phyloP scores from a whole-genome alignment of 1,140 invertebrate species.

The Neodiprion fabricii region DNA sequence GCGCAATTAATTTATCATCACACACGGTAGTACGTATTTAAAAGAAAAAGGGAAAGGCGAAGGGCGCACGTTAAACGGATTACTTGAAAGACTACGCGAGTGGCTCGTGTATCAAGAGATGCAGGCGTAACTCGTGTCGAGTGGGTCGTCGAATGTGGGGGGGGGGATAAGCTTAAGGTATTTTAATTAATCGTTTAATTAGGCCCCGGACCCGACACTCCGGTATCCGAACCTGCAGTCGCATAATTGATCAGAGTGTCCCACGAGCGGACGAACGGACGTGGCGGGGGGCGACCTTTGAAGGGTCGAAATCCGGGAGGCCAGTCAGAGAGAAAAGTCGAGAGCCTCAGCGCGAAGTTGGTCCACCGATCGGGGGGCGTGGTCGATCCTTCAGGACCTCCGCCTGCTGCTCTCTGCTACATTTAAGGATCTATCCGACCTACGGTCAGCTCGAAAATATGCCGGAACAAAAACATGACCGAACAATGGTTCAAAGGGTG shows the following conservation, averaged over 20 bases:
- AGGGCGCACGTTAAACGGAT: too few species aligned
- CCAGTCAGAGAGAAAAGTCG: background rate
- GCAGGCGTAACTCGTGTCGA: background rate
- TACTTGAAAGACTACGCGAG: too few species aligned
- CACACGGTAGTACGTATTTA: too few species aligned
- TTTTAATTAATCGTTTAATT: slow-evolving; percentile 5
- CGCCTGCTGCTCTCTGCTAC: too few species aligned
- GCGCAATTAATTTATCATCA: too few species aligned
- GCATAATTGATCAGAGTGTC: slow-evolving; percentile 1
- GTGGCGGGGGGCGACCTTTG: too few species aligned
- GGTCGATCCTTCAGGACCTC: background rate
- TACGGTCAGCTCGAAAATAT: too few species aligned
- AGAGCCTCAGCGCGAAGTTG: background rate
- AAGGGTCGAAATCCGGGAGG: background rate
- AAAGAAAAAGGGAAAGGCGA: too few species aligned
- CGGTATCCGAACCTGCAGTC: background rate
- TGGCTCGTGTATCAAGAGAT: background rate
- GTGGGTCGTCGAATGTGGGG: too few species aligned
- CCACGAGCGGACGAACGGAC: background rate
- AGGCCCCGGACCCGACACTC: background rate
- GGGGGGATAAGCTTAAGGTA: background rate
- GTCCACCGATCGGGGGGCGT: background rate
- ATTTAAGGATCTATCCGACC: too few species aligned
- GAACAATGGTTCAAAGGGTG: too few species aligned
- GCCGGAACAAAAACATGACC: too few species aligned